These are phyloP conservation scores for Lota lota DNA, from an alignment of 2,113 vertebrate genomes.

Conservation along the genomic window DNA sequence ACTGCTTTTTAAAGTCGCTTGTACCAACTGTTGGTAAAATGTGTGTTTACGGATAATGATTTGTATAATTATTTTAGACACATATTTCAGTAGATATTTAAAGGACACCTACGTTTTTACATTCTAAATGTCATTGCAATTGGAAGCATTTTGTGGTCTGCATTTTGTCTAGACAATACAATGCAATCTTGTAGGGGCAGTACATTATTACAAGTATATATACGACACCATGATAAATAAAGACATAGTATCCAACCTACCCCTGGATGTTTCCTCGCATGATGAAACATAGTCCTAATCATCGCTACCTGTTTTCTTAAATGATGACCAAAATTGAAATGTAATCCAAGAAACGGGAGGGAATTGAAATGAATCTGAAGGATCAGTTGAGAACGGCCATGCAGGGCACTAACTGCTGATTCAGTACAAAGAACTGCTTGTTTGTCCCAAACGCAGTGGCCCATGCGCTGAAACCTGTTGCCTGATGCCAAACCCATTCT, in stretches of 20 bases:
- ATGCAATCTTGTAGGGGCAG: too few relatives aligned
- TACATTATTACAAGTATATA: not conserved
- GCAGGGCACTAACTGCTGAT: not conserved
- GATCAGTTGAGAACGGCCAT: not conserved
- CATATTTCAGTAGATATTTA: too few relatives aligned
- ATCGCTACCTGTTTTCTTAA: conserved; percentile 39
- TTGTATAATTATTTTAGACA: too few relatives aligned
- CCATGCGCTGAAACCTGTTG: conserved; percentile 41
- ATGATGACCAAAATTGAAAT: conserved; percentile 6
- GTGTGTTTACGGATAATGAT: too few relatives aligned
- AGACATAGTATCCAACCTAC: conserved; percentile 51
- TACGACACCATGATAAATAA: not conserved
- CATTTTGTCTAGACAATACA: too few relatives aligned
- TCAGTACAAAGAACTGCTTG: not conserved
- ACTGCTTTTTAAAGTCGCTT: too few relatives aligned
- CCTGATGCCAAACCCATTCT: conserved; percentile 36
- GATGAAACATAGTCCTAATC: conserved; percentile 53
- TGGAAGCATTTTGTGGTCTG: too few relatives aligned
- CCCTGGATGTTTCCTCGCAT: conserved; percentile 68
- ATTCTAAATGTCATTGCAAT: too few relatives aligned
- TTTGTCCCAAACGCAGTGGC: conserved; percentile 9
- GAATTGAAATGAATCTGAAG: not conserved
- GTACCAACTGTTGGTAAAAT: too few relatives aligned
- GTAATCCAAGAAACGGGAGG: not conserved
- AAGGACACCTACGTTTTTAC: too few relatives aligned